Evolutionary conservation across 2,113 vertebrate species (phyloP).

Genomic region (Fregata magnificens): DNA sequence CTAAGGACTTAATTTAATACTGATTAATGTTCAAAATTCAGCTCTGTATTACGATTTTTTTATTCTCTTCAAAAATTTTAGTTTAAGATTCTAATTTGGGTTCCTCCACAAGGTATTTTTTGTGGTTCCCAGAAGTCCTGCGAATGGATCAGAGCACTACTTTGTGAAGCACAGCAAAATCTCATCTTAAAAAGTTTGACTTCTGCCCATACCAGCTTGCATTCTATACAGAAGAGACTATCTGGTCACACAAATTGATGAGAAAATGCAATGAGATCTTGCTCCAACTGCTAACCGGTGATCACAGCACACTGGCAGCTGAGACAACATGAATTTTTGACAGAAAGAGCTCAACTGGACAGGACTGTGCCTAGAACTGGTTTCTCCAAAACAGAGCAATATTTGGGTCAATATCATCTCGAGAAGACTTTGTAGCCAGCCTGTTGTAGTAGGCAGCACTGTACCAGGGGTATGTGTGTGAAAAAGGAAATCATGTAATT

Average conservation of each 20-base stretch:
- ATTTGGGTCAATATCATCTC: not conserved
- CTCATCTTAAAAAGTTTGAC: not conserved
- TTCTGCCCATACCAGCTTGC: not conserved
- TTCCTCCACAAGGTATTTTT: not conserved
- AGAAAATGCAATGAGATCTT: not conserved
- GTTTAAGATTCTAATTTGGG: not conserved
- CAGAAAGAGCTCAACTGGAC: not conserved
- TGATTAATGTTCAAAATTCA: not conserved
- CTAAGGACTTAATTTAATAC: not conserved
- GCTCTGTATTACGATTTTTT: not conserved
- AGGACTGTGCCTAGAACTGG: not conserved
- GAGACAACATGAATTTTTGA: not conserved
- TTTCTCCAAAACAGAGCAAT: not conserved
- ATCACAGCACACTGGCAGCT: not conserved
- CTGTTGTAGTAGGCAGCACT: not conserved
- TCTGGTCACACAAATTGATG: not conserved
- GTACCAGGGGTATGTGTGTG: not conserved
- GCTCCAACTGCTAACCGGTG: not conserved
- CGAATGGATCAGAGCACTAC: not conserved
- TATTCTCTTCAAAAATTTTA: not conserved
- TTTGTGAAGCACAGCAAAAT: not conserved
- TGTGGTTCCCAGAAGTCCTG: not conserved
- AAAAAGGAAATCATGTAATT: not conserved
- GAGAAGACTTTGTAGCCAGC: not conserved
- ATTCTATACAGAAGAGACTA: not conserved